phyloP scores from a whole-genome alignment of 2,888 invertebrate genomes.

The Brachyopa scutellaris region DNA sequence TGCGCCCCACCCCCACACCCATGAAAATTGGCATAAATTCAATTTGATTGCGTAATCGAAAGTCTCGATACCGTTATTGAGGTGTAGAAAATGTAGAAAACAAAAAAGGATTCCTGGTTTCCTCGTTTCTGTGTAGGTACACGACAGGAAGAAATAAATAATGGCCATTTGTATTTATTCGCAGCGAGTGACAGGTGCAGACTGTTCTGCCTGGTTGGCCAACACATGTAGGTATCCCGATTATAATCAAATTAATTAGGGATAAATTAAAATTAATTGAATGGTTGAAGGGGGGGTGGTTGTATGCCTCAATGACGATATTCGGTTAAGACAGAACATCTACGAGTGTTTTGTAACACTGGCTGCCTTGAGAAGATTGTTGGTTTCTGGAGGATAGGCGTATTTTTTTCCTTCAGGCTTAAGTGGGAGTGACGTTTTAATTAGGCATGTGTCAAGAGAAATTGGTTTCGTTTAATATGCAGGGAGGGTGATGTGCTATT shows the following conservation, averaged over 20 bases:
- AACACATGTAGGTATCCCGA: slow-evolving; percentile 13
- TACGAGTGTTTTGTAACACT: background rate
- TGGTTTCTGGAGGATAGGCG: background rate
- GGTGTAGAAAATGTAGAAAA: background rate
- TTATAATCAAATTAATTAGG: slow-evolving; percentile 46
- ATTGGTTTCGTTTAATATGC: background rate
- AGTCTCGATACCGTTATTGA: background rate
- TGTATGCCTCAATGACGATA: no score
- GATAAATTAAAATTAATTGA: slow-evolving; percentile 36
- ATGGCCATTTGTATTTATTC: slow-evolving; percentile 17
- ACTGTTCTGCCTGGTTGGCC: background rate
- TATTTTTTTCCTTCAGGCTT: background rate
- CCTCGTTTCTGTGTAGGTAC: background rate
- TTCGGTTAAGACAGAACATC: background rate
- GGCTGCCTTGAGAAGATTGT: background rate
- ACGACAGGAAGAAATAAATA: slow-evolving; percentile 9
- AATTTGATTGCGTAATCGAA: slow-evolving; percentile 45
- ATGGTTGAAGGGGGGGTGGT: background rate
- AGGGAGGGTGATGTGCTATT: background rate
- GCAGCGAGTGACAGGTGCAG: slow-evolving; percentile 11
- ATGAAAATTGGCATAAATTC: slow-evolving; percentile 40
- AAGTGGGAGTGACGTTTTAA: slow-evolving; percentile 11
- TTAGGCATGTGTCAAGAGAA: background rate
- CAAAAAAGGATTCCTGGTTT: background rate
- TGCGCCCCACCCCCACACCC: no score